Evolutionary conservation across 2,888 invertebrate genomes (phyloP), one percentile per base, ranked within the genome.

Genomic region (Tinea pellionella): DNA sequence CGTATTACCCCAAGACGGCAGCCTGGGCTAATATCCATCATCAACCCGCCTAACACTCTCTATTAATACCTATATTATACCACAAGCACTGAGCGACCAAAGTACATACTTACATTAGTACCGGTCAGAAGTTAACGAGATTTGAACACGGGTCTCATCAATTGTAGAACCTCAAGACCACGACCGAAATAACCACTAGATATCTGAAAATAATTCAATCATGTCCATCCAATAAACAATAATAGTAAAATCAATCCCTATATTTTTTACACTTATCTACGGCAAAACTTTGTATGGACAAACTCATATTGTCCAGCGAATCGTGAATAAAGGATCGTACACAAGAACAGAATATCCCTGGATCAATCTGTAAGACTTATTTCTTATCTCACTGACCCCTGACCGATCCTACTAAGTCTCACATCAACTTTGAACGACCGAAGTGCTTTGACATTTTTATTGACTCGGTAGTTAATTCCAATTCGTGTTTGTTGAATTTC

Each of bases 321-420:
- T 77, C 77, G 84, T 76, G 77, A 83, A 78, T 80, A 85, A 84
- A 67, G 82, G 78, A 83, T 83, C 73, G 77, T 71, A 24, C 19
- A 19, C 47, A 47, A 19, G 6, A 55, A 12, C 2, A 18, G 2
- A 47, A 68, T 80, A 85, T 82, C 86, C 84, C 72, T 76, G 83
- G 80, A 87, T 86, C 86, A 85, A 85, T 86, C 86, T 80, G 70
- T n/a, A 59, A 15, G 80, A 77, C 74, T 83, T 80, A 80, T 69
- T 68, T 71, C 66, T 82, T 86, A 86, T 86, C 86, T 85, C 65
- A 65, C 75, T 81, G 82, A 83, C 83, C 84, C 80, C 32, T 55
- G 41, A 55, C 60, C 43, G 12, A 19, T 55, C 19, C 16, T 13
- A 30, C 42, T 41, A 41, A 61, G 37, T 16, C 74, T 75, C 71